Evolutionary conservation across 2,797 vertebrate genomes (phyloP), one percentile per base, ranked within the genome.

Genomic region (Lacerta agilis): DNA sequence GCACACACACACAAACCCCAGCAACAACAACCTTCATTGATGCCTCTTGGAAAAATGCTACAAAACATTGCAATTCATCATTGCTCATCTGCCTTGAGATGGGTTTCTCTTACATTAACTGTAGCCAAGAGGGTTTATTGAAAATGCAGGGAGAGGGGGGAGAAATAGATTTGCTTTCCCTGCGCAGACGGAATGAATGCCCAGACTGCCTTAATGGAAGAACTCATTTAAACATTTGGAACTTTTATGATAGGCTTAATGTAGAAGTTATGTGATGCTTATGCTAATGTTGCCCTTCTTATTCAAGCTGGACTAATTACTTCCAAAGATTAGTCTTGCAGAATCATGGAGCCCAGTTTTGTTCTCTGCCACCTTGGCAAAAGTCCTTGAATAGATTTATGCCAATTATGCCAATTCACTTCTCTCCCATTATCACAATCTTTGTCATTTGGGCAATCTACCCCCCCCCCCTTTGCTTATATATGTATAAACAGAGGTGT

Each of bases 221-320:
- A 90, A 66, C 72, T 82, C 33, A 86, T 88, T 86, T 88, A 90
- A 67, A 87, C 75, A 87, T 88, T 38, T 89, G 85, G 86, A 87
- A 89, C 23, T 91, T 92, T 93, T 88, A 86, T 92, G 67, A 88
- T 67, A 66, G n/a, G 17, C 64, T 87, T 91, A 88, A 87, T 90
- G 64, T 8, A 72, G 71, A 45, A 86, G 23, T 83, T 90, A 88
- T 61, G 33, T 71, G 55, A 85, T 41, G 18, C 76, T 86, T 78
- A 81, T 8, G 61, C 20, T 86, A 80, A 85, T 49, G n/a, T 25
- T 86, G 86, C 36, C 73, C 55, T 90, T 86, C 89, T 88, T 86
- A 89, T 36, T 85, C 73, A 90, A 90, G 72, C 64, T 84, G 25
- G 77, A 79, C 64, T 58, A 87, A 55, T 83, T 86, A 72, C 11